Conservation (phyloP, 2,113 vertebrate genomes). For the Lipotes vexillifer region DNA sequence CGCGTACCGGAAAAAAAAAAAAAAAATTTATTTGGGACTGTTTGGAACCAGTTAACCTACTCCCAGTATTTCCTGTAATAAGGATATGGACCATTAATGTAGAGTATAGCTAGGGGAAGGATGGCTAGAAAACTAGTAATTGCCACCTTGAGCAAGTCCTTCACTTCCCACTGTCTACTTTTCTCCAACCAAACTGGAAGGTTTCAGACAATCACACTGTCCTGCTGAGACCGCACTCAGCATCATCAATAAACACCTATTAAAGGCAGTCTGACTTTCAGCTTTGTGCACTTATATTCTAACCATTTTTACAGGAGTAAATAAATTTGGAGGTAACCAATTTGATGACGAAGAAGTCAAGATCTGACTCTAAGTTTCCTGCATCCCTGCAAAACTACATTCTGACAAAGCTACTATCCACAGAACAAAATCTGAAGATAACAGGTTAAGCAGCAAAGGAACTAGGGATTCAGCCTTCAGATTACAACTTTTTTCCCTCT, state of each 20-base stretch:
- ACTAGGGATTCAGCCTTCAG: background rate
- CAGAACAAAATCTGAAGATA: background rate
- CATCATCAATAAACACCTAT: background rate
- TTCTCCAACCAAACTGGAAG: background rate
- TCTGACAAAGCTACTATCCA: background rate
- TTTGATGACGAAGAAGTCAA: background rate
- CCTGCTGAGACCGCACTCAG: background rate
- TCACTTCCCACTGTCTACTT: background rate
- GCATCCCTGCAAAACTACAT: background rate
- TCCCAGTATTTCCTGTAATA: background rate
- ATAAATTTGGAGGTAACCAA: slow-evolving; percentile 19
- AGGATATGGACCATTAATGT: background rate
- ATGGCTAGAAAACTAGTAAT: background rate
- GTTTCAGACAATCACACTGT: background rate
- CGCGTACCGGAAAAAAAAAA: too few species aligned
- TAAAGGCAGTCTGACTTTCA: background rate
- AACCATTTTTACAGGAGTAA: background rate
- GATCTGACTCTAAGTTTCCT: background rate
- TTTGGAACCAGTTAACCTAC: background rate
- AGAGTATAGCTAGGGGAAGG: background rate
- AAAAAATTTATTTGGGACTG: background rate
- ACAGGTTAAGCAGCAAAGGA: background rate
- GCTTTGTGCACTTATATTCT: background rate
- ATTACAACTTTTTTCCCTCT: background rate
- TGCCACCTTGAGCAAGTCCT: background rate